phyloP scores from a whole-genome alignment of 2,797 vertebrate species.

The Leuciscus waleckii region DNA sequence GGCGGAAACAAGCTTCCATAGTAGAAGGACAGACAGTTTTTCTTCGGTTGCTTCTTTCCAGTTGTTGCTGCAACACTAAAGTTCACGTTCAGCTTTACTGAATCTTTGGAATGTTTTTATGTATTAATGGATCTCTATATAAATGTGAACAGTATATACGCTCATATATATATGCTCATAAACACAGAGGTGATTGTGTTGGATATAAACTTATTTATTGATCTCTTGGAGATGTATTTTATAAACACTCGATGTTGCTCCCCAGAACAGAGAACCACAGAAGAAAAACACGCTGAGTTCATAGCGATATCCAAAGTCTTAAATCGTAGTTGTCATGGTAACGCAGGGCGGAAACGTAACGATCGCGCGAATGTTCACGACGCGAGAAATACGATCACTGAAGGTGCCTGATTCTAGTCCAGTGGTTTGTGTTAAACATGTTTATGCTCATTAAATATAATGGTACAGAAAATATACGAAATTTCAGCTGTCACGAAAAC shows the following conservation, averaged over 20 bases:
- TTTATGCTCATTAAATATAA: not conserved
- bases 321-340: slow-evolving; percentile 31
- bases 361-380: not conserved
- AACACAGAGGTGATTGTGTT: slow-evolving; percentile 26
- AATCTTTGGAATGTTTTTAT: slow-evolving; percentile 21
- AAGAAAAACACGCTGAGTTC: not conserved
- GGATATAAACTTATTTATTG: slow-evolving; percentile 33
- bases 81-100: slow-evolving; percentile 8
- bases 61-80: slow-evolving; percentile 25
- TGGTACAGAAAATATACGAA: not conserved
- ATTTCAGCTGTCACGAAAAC: not conserved
- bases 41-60: slow-evolving; percentile 20
- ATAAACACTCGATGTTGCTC: slow-evolving; percentile 20
- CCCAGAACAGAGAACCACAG: not conserved
- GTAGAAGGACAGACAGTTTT: not conserved
- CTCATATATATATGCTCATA: slow-evolving; percentile 23
- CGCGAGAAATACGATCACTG: not conserved
- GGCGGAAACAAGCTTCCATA: not conserved
- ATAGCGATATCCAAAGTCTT: slow-evolving; percentile 22
- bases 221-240: slow-evolving; percentile 38
- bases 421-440: not conserved
- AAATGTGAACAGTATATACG: slow-evolving; percentile 17
- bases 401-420: not conserved
- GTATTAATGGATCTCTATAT: slow-evolving; percentile 29
- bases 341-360: not conserved